Base-by-base conservation (phyloP, 1,140 invertebrate species). In the Macrostomum lignano region DNA sequence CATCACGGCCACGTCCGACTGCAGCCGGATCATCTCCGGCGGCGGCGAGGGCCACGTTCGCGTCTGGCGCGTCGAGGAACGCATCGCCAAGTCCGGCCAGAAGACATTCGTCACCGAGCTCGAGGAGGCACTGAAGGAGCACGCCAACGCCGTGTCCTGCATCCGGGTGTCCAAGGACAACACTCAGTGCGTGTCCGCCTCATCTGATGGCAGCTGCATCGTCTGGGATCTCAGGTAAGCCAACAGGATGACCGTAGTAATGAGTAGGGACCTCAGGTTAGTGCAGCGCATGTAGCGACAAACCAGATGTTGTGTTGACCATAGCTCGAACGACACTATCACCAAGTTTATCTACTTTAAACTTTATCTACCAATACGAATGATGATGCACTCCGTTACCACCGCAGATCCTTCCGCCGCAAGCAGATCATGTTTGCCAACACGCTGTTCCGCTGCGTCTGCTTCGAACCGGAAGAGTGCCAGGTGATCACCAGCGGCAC, bases 401-500 rank as follows among this genome's bases (percentile, higher is more conserved):
- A 14, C 42, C 45, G 31, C 43, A 73, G 70, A 28, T 67, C 65
- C 35, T 59, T 66, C 42, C 63, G 61, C 0, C 63, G 76, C 11
- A 70, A 71, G 10, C 70, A 76, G 47, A 70, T 81, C 32, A 59
- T 86, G 14, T 74, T 78, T 44, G 70, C 72, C 4, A 81, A 78
- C 49, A 84, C 77, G 1, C 63, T 82, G 47, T 82, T 81, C 51
- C 72, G 74, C 62, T 66, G 69, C 33, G 70, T 72, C 0, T 60
- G 63, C 36, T 84, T 74, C 51, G 70, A 70, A 50, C 71, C 72
- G 4, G 66, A 63, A 15, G 72, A 69, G 23, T 67, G 69, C 25
- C 77, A 86, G 49, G 66, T 84, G 32, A 55, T 88, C 5, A 79
- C 76, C 0, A 71, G 72, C 28, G 78, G 78, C 17, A 72, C 74